A percentile compares a stretch with the other conserved stretches of the same genome.
Evolutionary conservation across 2,797 vertebrate species (phyloP).

Genomic region (Cuculus canorus): DNA sequence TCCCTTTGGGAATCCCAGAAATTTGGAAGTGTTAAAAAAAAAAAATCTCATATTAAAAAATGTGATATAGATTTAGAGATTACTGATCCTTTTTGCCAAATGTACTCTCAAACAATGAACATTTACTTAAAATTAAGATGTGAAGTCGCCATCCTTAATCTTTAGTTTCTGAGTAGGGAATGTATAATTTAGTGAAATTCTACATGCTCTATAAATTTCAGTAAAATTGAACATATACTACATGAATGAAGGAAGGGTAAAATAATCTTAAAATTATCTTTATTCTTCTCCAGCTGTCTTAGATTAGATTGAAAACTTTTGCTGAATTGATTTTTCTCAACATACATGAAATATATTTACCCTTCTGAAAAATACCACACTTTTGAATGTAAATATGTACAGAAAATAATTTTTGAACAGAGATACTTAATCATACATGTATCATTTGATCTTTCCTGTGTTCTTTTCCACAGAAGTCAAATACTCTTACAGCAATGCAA

Average conservation of each 20-base stretch:
- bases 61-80: not conserved
- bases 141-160: not conserved
- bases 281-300: not conserved
- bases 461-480: conserved; percentile 17
- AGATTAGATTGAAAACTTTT: not conserved
- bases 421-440: not conserved
- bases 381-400: not conserved
- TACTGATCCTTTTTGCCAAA: not conserved
- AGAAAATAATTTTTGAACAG: not conserved
- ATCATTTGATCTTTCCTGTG: not conserved
- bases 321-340: not conserved
- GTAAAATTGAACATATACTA: not conserved
- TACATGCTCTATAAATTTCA: not conserved
- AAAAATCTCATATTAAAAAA: conserved; percentile 56
- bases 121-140: not conserved
- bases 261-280: not conserved
- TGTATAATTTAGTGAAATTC: not conserved
- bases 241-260: not conserved
- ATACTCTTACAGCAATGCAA: conserved; percentile 19
- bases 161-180: not conserved
- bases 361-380: conserved; percentile 15
- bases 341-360: not conserved
- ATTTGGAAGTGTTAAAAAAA: conserved; percentile 71
- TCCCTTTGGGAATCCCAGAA: conserved; percentile 83
- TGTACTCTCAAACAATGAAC: not conserved